Percentiles rank a stretch among this genome's conserved stretches.
Evolutionary conservation across 2,113 vertebrate species (phyloP).

Genomic region (Phrynocephalus versicolor): DNA sequence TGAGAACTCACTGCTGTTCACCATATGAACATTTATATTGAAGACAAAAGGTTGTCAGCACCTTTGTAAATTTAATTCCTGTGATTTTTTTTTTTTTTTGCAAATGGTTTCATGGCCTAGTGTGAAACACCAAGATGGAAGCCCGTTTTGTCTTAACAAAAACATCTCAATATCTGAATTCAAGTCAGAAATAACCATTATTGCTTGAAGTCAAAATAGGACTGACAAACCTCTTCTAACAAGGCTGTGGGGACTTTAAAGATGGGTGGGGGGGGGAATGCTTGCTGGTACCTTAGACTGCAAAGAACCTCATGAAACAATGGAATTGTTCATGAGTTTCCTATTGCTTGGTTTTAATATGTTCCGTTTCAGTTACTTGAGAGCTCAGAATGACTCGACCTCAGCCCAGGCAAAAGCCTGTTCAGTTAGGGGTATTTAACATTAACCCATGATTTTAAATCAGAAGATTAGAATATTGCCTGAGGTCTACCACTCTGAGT

Average conservation of each 20-base stretch:
- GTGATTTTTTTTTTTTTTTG: not conserved
- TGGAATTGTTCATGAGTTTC: not conserved
- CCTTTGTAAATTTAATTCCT: not conserved
- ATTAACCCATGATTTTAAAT: not conserved
- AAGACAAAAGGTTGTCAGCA: not conserved
- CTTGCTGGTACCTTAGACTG: not conserved
- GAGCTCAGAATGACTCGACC: not conserved
- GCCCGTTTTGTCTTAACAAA: not conserved
- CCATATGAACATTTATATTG: not conserved
- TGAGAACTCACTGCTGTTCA: conserved; percentile 14
- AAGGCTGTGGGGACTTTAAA: not conserved
- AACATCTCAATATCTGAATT: not conserved
- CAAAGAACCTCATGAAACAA: not conserved
- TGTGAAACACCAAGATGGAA: not conserved
- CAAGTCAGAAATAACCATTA: conserved; percentile 3
- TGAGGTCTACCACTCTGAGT: not conserved
- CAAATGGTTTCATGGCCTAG: not conserved
- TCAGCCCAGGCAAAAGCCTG: not conserved
- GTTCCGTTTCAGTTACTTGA: not conserved
- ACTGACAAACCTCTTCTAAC: not conserved
- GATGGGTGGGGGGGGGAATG: not conserved
- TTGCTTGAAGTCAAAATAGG: not conserved
- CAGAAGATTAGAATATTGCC: not conserved
- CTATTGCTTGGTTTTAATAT: not conserved
- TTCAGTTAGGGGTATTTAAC: not conserved